Conservation (phyloP, 2,888 invertebrate genomes). For the Drosophila tripunctata region DNA sequence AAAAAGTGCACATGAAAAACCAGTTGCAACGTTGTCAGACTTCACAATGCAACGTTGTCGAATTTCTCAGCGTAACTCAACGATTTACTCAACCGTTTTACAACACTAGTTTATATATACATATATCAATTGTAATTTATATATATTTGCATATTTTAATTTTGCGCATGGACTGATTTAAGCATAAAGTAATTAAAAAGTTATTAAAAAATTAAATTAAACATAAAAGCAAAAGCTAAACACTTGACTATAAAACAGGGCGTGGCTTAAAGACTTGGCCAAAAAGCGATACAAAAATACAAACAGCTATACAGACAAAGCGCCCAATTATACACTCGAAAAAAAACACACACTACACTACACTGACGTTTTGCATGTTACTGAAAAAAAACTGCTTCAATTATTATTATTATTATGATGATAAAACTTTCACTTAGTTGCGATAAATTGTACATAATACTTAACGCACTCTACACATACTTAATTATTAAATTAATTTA, state of each 20-base stretch:
- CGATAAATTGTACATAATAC: constrained; percentile 69
- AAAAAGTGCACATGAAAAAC: too few species aligned
- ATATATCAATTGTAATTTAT: constrained; percentile 31
- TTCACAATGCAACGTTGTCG: too few species aligned
- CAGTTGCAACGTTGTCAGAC: too few species aligned
- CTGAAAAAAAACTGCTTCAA: constrained; percentile 80
- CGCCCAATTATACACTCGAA: constrained; percentile 50
- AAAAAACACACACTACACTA: constrained; percentile 30
- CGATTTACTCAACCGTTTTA: too few species aligned
- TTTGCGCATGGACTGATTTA: constrained; percentile 65
- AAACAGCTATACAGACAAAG: constrained; percentile 41
- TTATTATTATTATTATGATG: constrained; percentile 55
- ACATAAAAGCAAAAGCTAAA: constrained; percentile 1
- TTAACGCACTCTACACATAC: constrained; percentile 47
- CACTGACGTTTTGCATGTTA: constrained; percentile 80
- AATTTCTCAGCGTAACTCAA: too few species aligned
- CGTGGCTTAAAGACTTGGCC: constrained; percentile 28
- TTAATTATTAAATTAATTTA: constrained; percentile 25
- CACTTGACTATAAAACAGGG: constrained; percentile 31
- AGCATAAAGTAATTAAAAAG: constrained; percentile 48
- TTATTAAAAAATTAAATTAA: constrained; percentile 8
- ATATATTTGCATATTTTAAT: too few species aligned
- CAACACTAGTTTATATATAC: too few species aligned
- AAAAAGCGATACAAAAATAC: neutral
- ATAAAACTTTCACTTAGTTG: constrained; percentile 52